Evolutionary conservation across 1,140 invertebrate species (phyloP).

Genomic region (Habropoda laboriosa): DNA sequence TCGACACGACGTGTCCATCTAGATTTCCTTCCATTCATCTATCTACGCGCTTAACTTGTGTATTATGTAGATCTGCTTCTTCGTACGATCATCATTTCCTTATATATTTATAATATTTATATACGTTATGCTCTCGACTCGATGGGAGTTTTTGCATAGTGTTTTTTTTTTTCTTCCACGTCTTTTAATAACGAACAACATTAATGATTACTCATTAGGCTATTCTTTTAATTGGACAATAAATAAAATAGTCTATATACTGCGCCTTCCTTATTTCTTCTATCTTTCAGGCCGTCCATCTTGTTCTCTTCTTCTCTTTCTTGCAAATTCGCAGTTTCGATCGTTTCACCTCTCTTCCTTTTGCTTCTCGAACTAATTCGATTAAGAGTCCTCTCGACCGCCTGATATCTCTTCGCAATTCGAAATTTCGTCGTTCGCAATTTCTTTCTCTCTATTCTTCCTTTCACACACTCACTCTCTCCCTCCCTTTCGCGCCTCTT

Average conservation of each 20-base stretch:
- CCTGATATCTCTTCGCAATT: not conserved
- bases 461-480: not conserved
- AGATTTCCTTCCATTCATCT: constrained; percentile 20
- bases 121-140: constrained; percentile 38
- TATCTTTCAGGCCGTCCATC: constrained; percentile 40
- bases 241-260: constrained; percentile 76
- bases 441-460: not conserved
- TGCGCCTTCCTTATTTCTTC: constrained; percentile 25
- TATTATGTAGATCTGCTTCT: constrained; percentile 43
- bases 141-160: constrained; percentile 53
- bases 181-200: constrained; percentile 75
- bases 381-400: too few relatives aligned
- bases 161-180: constrained; percentile 21
- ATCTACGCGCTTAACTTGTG: constrained; percentile 39
- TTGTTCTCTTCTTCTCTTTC: not conserved
- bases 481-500: not conserved
- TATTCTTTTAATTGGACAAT: constrained; percentile 74
- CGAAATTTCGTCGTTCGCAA: not conserved
- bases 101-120: constrained; percentile 45
- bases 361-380: not conserved
- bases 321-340: too few relatives aligned
- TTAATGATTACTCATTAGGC: constrained; percentile 74
- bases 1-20: constrained; percentile 30
- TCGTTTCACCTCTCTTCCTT: not conserved
- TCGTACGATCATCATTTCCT: constrained; percentile 29